A percentile compares a stretch with the other conserved stretches of the same genome.
phyloP scores from a whole-genome alignment of 1,140 invertebrate species.

The Calosoma granatense region DNA sequence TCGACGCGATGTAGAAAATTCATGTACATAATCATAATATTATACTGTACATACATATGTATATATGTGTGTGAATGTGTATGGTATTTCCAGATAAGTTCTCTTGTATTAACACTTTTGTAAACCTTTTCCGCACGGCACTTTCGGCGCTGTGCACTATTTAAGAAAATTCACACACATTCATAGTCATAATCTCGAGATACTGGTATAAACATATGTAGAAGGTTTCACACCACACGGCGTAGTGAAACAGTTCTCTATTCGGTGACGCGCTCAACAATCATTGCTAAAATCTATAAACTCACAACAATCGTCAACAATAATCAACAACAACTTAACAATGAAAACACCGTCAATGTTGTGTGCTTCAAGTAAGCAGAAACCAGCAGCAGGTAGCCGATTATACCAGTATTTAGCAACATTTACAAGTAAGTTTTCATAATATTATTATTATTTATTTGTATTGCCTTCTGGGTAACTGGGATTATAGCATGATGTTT shows the following conservation, averaged over 20 bases:
- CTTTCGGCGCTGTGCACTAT: background rate
- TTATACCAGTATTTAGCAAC: constrained; percentile 22
- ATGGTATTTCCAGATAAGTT: too few species aligned
- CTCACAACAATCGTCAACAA: too few species aligned
- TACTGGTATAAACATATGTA: background rate
- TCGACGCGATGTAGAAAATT: too few species aligned
- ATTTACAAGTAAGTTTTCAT: constrained; percentile 17
- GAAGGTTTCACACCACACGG: background rate
- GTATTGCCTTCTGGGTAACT: too few species aligned
- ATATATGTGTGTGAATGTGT: too few species aligned
- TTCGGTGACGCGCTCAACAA: too few species aligned
- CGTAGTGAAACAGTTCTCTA: background rate
- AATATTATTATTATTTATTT: background rate
- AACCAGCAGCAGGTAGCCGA: background rate
- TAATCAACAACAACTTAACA: too few species aligned
- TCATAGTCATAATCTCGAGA: background rate
- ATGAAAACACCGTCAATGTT: background rate
- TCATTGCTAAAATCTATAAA: too few species aligned
- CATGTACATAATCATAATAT: too few species aligned
- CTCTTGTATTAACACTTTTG: too few species aligned
- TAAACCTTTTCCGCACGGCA: background rate
- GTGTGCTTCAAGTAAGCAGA: background rate
- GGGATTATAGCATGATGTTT: too few species aligned
- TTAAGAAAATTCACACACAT: background rate
- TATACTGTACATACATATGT: too few species aligned